These are phyloP conservation scores for Artemia sinica DNA, from an alignment of 2,888 invertebrate species.

Conservation along the genomic window DNA sequence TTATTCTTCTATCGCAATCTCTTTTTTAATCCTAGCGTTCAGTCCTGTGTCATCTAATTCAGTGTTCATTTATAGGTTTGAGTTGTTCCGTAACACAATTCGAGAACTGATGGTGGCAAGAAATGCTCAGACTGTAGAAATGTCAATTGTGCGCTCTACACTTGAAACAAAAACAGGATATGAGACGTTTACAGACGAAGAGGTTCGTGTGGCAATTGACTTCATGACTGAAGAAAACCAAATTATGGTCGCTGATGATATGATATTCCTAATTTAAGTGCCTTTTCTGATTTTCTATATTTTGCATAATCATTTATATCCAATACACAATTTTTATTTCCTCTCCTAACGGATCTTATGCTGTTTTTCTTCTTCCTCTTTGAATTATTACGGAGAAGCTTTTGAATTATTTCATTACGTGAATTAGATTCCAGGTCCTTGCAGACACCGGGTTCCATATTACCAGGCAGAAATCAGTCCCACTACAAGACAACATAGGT, in stretches of 20 bases:
- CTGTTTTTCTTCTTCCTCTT: no score
- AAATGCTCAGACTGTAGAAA: slow-evolving; percentile 4
- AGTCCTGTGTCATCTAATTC: no score
- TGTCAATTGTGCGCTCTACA: background rate
- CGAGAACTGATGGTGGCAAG: slow-evolving; percentile 11
- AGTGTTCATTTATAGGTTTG: background rate
- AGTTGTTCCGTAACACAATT: slow-evolving; percentile 1
- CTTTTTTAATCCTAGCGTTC: no score
- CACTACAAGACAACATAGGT: no score
- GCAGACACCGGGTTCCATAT: no score
- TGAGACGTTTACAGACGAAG: slow-evolving; percentile 44
- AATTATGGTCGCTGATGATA: slow-evolving; percentile 71
- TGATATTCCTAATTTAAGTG: slow-evolving; percentile 58
- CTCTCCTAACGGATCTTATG: no score
- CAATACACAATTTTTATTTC: no score
- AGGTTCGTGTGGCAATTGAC: slow-evolving; percentile 58
- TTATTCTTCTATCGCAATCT: no score
- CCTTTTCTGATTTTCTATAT: slow-evolving; percentile 4
- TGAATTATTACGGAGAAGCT: no score
- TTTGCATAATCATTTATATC: background rate
- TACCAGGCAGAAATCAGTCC: no score
- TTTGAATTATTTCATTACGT: no score
- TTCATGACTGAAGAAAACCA: slow-evolving; percentile 77
- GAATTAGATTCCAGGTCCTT: no score
- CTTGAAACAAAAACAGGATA: background rate